Evolutionary conservation across 2,797 vertebrate species (phyloP), one percentile per base, ranked within the genome.

Genomic region (Holocentrus rufus): DNA sequence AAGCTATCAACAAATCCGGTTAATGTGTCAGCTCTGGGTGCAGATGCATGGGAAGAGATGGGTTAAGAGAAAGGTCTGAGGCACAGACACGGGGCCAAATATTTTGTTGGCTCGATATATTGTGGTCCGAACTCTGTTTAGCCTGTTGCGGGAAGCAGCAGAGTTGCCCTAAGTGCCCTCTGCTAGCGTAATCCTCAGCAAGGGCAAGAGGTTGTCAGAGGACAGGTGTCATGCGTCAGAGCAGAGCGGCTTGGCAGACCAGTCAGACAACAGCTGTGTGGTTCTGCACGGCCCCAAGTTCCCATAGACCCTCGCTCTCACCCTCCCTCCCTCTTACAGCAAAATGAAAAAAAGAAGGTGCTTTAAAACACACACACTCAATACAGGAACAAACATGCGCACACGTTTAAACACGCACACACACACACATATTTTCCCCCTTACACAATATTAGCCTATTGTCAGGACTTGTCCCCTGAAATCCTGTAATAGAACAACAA

Each of bases 381-480:
- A 10, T n/a, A 10, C 27, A 15, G 8, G 10, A 9, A 9, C 15
- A 53, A 4, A 31, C n/a, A 44, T 10, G 5, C 2, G 18, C 49
- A 3, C 55, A 47, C 34, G 54, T 69, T 46, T 9, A 44, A 31
- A 34, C 36, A 36, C 42, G 27, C 31, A 13, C 36, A n/a, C 47
- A n/a, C 52, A 47, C 11, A 15, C 11, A 36, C 20, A 30, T 20
- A 18, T 34, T 49, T 17, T 34, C 1, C 56, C 3, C 30, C 7
- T 63, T 34, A 63, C 44, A 30, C 63, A 72, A 42, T 42, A 27
- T 44, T 75, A 50, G 46, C 5, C 2, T 8, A 8, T 22, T 56
- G 71, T 72, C 74, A 47, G 42, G 46, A 69, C 82, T 50, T 65
- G 73, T 72, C 34, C 54, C n/a, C 57, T 65, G 52, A 83, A 46